Percentiles rank a stretch among this genome's conserved stretches.
These are phyloP conservation scores for Zaprionus ghesquierei DNA, from an alignment of 1,140 invertebrate species.

Conservation along the genomic window DNA sequence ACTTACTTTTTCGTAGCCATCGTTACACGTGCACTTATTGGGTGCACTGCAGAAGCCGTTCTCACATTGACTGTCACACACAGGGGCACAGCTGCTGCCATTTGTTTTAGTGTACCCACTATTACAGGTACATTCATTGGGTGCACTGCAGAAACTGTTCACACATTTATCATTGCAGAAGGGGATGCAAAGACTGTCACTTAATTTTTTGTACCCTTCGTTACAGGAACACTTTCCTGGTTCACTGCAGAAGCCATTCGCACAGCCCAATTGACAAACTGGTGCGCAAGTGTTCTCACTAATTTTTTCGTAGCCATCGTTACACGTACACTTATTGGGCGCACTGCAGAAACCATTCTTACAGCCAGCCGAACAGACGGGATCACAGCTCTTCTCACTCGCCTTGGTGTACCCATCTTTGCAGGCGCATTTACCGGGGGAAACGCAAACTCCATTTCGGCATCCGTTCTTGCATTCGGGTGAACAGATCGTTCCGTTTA, in stretches of 20 bases:
- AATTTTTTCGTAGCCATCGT: not conserved
- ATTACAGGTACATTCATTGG: conserved; percentile 22
- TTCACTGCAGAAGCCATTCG: not conserved
- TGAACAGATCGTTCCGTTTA: not conserved
- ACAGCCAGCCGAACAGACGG: not conserved
- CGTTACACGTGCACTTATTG: conserved; percentile 9
- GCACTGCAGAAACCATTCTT: not conserved
- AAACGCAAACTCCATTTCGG: not conserved
- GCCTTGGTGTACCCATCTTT: not conserved
- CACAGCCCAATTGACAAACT: not conserved
- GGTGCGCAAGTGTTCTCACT: conserved; percentile 3
- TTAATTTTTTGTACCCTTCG: not conserved
- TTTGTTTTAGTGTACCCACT: not conserved
- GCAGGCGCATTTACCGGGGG: conserved; percentile 14
- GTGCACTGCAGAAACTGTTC: not conserved
- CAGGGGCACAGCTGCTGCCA: conserved; percentile 6
- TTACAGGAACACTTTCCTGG: not conserved
- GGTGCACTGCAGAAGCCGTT: conserved; percentile 22
- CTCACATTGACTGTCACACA: conserved; percentile 23
- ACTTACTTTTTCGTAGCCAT: not conserved
- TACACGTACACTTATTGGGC: not conserved
- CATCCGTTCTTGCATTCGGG: conserved; percentile 33
- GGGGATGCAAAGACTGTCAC: not conserved
- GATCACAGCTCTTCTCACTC: not conserved
- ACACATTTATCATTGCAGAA: not conserved